Conservation (phyloP, 2,888 invertebrate species). For the Plusia festucae region DNA sequence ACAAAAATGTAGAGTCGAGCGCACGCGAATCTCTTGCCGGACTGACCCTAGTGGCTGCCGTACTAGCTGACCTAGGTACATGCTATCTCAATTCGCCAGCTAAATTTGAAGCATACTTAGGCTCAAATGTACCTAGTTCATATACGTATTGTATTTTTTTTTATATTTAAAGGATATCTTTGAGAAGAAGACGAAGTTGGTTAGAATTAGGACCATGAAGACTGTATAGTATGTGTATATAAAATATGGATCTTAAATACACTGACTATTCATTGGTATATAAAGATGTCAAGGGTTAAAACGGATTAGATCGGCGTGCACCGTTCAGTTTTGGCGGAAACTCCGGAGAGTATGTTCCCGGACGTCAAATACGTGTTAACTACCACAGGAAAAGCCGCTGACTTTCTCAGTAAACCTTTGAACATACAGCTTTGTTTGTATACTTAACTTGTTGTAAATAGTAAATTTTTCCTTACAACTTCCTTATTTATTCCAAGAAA, state of each 20-base stretch:
- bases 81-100: no score
- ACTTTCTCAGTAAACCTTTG: background rate
- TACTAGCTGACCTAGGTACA: no score
- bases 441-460: background rate
- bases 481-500: constrained; percentile 11
- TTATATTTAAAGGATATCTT: no score
- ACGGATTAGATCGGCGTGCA: background rate
- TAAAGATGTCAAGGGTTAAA: background rate
- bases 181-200: no score
- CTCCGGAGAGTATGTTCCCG: background rate
- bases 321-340: background rate
- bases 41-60: background rate
- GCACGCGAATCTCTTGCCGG: background rate
- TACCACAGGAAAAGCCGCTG: background rate
- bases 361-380: background rate
- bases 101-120: no score
- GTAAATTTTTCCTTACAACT: background rate
- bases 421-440: background rate
- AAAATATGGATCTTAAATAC: no score
- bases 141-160: no score
- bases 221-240: no score
- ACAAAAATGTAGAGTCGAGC: constrained; percentile 20
- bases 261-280: no score
- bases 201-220: no score
- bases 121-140: no score